Conservation (phyloP, 2,888 invertebrate species). For the Cheilosia vulpina region DNA sequence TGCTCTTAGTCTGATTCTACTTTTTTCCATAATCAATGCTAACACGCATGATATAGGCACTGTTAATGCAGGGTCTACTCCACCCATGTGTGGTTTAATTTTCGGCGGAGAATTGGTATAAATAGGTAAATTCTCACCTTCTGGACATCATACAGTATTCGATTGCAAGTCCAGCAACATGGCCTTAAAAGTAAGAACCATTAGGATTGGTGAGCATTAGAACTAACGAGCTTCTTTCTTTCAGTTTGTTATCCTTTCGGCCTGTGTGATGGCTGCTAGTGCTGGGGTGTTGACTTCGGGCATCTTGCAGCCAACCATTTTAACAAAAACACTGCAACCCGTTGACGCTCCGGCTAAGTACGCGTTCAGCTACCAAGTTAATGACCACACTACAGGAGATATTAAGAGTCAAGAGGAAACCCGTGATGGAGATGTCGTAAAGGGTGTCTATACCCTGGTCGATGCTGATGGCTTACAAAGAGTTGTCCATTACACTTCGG, state of each 20-base stretch:
- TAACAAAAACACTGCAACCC: constrained; percentile 48
- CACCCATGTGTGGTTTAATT: constrained; percentile 32
- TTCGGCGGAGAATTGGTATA: constrained; percentile 47
- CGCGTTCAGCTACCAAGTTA: constrained; percentile 76
- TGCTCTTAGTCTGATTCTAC: constrained; percentile 27
- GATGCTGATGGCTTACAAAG: constrained; percentile 77
- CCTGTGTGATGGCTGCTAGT: constrained; percentile 45
- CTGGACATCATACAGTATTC: constrained; percentile 45
- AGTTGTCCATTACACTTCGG: constrained; percentile 77
- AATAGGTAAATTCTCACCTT: constrained; percentile 55
- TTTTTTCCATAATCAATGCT: constrained; percentile 45
- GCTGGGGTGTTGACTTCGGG: constrained; percentile 35
- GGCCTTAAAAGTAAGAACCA: constrained; percentile 58
- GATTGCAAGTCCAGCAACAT: constrained; percentile 56
- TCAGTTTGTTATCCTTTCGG: constrained; percentile 53
- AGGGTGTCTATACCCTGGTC: constrained; percentile 76
- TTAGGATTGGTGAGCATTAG: not conserved
- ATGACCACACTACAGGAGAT: constrained; percentile 77
- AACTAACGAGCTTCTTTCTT: not conserved
- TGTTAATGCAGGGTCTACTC: constrained; percentile 17
- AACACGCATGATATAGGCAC: constrained; percentile 62
- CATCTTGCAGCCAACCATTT: constrained; percentile 47
- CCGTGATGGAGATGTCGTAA: constrained; percentile 76
- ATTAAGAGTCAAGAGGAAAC: constrained; percentile 77
- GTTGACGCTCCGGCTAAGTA: constrained; percentile 68